phyloP scores from a whole-genome alignment of 2,797 vertebrate genomes.

The Chromis chromis region DNA sequence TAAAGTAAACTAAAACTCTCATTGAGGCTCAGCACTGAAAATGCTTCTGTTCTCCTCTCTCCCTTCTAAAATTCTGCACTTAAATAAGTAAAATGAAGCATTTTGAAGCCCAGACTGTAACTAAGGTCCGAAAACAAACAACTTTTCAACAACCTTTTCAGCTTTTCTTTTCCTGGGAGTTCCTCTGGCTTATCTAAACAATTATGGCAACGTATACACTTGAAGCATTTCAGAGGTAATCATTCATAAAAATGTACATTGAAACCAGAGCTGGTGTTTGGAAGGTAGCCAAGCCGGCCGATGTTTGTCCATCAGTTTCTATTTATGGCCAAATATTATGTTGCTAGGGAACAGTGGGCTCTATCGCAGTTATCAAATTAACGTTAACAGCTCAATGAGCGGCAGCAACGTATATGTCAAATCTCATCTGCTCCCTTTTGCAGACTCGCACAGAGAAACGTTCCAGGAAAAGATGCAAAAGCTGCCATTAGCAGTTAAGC shows the following conservation, averaged over 20 bases:
- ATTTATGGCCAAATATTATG: constrained; percentile 82
- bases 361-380: constrained; percentile 79
- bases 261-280: constrained; percentile 63
- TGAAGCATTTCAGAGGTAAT: constrained; percentile 42
- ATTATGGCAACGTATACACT: constrained; percentile 37
- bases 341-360: constrained; percentile 80
- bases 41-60: too few species aligned
- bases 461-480: constrained; percentile 25
- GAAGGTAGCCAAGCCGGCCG: constrained; percentile 26
- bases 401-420: constrained; percentile 36
- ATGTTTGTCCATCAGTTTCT: constrained; percentile 79
- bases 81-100: neutral
- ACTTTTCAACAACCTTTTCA: constrained; percentile 32
- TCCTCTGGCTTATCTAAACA: constrained; percentile 29
- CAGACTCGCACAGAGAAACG: constrained; percentile 33
- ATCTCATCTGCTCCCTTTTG: constrained; percentile 31
- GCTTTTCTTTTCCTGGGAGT: constrained; percentile 49
- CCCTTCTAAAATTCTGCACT: neutral
- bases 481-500: constrained; percentile 19
- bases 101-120: constrained; percentile 13
- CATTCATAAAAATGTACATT: constrained; percentile 61
- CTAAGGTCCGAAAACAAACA: constrained; percentile 50
- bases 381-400: constrained; percentile 38
- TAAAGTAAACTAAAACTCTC: too few species aligned
- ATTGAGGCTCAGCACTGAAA: too few species aligned